A percentile compares a stretch with the other conserved stretches of the same genome.
Evolutionary conservation across 2,888 invertebrate species (phyloP).

Genomic region (Heteromurus nitidus): DNA sequence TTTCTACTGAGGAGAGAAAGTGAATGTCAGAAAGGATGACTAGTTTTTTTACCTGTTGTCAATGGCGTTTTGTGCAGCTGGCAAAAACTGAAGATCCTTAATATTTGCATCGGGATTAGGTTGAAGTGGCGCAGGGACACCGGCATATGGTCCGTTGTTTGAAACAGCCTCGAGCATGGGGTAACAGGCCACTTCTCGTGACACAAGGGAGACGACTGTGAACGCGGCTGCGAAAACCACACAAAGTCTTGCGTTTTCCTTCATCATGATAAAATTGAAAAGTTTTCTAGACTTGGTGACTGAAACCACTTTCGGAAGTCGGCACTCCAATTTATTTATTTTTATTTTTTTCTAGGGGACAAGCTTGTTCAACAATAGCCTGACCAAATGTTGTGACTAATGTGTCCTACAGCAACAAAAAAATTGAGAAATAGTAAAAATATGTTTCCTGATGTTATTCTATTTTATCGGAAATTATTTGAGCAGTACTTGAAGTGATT

Average conservation of each 20-base stretch:
- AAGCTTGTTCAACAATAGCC: no score
- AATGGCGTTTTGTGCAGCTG: slow-evolving; percentile 59
- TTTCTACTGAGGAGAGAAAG: no score
- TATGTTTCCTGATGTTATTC: background rate
- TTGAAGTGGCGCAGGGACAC: slow-evolving; percentile 53
- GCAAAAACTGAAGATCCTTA: slow-evolving; percentile 57
- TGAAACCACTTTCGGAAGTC: no score
- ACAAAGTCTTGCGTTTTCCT: slow-evolving; percentile 68
- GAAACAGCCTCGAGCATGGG: slow-evolving; percentile 69
- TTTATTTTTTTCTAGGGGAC: no score
- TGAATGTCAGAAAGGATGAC: background rate
- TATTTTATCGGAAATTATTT: background rate
- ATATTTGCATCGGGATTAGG: slow-evolving; percentile 60
- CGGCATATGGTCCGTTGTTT: slow-evolving; percentile 64
- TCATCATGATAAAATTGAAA: slow-evolving; percentile 61
- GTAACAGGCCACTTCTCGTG: slow-evolving; percentile 71
- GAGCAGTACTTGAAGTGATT: no score
- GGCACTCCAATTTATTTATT: no score
- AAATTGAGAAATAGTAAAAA: no score
- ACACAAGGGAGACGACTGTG: slow-evolving; percentile 65
- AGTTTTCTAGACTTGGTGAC: slow-evolving; percentile 4
- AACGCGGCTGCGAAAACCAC: slow-evolving; percentile 65
- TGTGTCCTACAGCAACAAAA: no score
- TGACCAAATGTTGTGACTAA: no score
- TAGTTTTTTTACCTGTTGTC: slow-evolving; percentile 59